These are phyloP conservation scores for Trachymyrmex cornetzi DNA, from an alignment of 1,140 invertebrate genomes.

Conservation along the genomic window DNA sequence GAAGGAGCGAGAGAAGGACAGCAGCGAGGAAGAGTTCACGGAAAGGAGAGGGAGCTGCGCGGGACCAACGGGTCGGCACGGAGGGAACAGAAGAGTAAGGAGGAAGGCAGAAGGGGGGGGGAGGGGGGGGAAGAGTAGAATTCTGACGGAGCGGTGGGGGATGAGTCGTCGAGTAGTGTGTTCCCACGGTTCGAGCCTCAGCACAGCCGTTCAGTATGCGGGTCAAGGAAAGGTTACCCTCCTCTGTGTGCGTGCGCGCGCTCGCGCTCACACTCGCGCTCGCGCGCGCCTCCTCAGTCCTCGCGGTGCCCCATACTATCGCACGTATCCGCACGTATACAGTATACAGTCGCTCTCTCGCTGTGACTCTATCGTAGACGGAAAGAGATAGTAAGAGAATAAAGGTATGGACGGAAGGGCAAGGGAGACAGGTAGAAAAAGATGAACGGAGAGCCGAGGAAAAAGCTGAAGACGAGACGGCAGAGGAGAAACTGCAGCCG, in stretches of 20 bases:
- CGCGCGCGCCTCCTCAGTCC: constrained; percentile 63
- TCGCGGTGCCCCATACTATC: constrained; percentile 81
- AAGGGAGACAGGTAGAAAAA: constrained; percentile 38
- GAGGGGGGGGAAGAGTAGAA: constrained; percentile 75
- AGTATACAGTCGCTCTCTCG: constrained; percentile 1
- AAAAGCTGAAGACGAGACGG: neutral
- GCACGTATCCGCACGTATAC: constrained; percentile 66
- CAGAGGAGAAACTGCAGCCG: constrained; percentile 60
- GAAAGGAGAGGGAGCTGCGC: constrained; percentile 50
- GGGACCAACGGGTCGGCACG: constrained; percentile 43
- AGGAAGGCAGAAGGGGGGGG: constrained; percentile 57
- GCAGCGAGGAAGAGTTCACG: constrained; percentile 12
- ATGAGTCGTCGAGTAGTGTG: constrained; percentile 86
- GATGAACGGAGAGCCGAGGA: constrained; percentile 37
- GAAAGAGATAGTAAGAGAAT: constrained; percentile 40
- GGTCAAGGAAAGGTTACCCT: constrained; percentile 87
- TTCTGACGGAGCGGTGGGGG: constrained; percentile 80
- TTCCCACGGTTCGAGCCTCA: constrained; percentile 87
- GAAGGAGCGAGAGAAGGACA: constrained; percentile 16
- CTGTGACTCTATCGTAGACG: constrained; percentile 39
- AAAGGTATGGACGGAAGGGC: constrained; percentile 28
- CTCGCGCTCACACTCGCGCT: no score
- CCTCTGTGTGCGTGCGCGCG: constrained; percentile 75
- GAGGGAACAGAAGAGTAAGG: constrained; percentile 11
- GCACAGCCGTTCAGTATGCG: constrained; percentile 87